These are phyloP conservation scores for Drosophila mimetica DNA, from an alignment of 2,888 invertebrate species.

Conservation along the genomic window DNA sequence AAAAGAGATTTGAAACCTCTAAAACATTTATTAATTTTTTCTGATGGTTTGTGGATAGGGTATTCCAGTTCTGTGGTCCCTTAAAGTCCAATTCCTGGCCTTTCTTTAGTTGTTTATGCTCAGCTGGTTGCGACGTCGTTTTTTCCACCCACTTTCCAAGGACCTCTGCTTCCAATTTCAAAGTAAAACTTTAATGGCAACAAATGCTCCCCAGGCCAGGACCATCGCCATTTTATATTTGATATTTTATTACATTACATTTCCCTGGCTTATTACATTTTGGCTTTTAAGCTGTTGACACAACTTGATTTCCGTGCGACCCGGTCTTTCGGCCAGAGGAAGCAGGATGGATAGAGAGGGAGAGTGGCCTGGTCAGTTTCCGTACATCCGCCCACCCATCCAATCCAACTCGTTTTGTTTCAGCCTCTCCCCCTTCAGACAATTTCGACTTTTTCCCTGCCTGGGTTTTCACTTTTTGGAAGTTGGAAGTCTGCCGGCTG, in stretches of 20 bases:
- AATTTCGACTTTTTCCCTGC: constrained; percentile 25
- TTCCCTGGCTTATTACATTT: constrained; percentile 80
- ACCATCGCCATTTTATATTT: constrained; percentile 66
- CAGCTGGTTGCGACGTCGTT: constrained; percentile 21
- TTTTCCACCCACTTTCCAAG: constrained; percentile 6
- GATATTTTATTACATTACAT: constrained; percentile 79
- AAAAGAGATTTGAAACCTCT: neutral
- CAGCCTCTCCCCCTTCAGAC: constrained; percentile 36
- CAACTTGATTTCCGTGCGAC: constrained; percentile 75
- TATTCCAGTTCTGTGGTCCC: constrained; percentile 3
- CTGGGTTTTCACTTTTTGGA: constrained; percentile 63
- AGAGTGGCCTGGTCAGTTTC: constrained; percentile 36
- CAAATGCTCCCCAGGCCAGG: constrained; percentile 57
- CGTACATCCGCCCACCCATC: constrained; percentile 57
- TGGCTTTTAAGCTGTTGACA: constrained; percentile 80
- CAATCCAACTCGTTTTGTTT: constrained; percentile 69
- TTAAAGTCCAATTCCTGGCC: constrained; percentile 1
- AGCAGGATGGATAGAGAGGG: neutral
- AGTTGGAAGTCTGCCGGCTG: constrained; percentile 47
- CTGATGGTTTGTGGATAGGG: too few species aligned
- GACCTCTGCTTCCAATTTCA: constrained; percentile 59
- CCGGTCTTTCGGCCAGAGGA: neutral
- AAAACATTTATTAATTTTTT: too few species aligned
- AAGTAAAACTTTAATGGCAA: constrained; percentile 71
- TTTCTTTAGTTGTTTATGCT: constrained; percentile 13